Evolutionary conservation across 2,888 invertebrate genomes (phyloP).

Genomic region (Oeneis ivallda): DNA sequence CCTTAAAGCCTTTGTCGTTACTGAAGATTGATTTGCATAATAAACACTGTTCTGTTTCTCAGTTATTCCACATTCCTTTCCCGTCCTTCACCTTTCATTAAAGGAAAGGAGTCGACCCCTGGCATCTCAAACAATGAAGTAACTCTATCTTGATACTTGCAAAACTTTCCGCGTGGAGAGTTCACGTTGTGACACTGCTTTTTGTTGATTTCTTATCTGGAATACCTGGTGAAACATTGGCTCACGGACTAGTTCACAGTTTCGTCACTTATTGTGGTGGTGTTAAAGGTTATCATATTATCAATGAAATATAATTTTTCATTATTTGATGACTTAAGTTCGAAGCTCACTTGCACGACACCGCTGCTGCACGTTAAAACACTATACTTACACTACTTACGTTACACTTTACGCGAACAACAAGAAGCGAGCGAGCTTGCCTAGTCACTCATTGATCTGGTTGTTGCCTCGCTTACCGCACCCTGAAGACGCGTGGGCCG

Average conservation of each 20-base stretch:
- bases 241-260: constrained; percentile 65
- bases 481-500: too few relatives aligned
- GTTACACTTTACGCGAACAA: too few relatives aligned
- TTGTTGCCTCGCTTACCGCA: too few relatives aligned
- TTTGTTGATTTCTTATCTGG: constrained; percentile 70
- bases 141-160: constrained; percentile 59
- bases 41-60: constrained; percentile 50
- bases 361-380: too few relatives aligned
- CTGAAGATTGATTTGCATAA: constrained; percentile 56
- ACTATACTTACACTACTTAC: too few relatives aligned
- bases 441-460: too few relatives aligned
- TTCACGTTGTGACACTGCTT: constrained; percentile 67
- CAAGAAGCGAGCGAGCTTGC: too few relatives aligned
- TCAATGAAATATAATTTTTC: constrained; percentile 47
- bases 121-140: constrained; percentile 62
- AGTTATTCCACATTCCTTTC: constrained; percentile 58
- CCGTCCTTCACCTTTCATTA: constrained; percentile 73
- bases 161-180: constrained; percentile 64
- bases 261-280: constrained; percentile 57
- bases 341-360: too few relatives aligned
- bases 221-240: constrained; percentile 64
- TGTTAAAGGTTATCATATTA: constrained; percentile 70
- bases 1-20: constrained; percentile 42
- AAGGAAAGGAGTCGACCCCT: constrained; percentile 63
- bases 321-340: constrained; percentile 4